Percentiles rank a stretch among this genome's conserved stretches.
phyloP scores from a whole-genome alignment of 1,140 invertebrate genomes.

The Ostrea edulis region DNA sequence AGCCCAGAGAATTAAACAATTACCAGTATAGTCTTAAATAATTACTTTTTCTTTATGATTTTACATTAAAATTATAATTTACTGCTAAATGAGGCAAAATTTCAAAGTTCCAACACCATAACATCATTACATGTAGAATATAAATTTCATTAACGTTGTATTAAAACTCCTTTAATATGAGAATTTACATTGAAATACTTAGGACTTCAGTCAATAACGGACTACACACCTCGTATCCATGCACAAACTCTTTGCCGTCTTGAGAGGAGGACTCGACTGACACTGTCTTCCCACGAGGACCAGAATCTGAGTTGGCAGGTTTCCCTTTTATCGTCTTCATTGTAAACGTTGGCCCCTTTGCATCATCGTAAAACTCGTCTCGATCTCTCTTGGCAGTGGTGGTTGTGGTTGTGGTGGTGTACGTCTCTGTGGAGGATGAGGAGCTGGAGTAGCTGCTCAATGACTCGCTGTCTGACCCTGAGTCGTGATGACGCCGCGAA shows the following conservation, averaged over 20 bases:
- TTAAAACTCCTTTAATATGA: too few species aligned
- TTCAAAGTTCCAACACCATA: too few species aligned
- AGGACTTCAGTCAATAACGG: not conserved
- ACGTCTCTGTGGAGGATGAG: slow-evolving; percentile 30
- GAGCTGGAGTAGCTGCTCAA: slow-evolving; percentile 34
- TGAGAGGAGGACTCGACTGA: slow-evolving; percentile 45
- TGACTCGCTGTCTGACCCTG: slow-evolving; percentile 49
- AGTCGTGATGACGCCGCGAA: not conserved
- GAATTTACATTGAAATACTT: too few species aligned
- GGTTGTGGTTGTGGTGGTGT: not conserved
- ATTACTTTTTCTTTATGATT: too few species aligned
- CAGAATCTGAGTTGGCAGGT: slow-evolving; percentile 40
- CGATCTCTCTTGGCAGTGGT: slow-evolving; percentile 48
- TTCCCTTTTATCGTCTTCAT: slow-evolving; percentile 44
- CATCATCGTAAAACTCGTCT: slow-evolving; percentile 62
- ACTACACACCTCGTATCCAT: slow-evolving; percentile 55
- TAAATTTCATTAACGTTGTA: too few species aligned
- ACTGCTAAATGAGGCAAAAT: too few species aligned
- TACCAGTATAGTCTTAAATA: too few species aligned
- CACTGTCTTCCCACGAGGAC: not conserved
- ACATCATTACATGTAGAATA: too few species aligned
- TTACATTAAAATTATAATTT: too few species aligned
- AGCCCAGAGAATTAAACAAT: too few species aligned
- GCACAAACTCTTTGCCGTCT: slow-evolving; percentile 45
- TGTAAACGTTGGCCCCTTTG: slow-evolving; percentile 57